phyloP scores from a whole-genome alignment of 2,113 vertebrate genomes.

The Myiopsitta monachus region DNA sequence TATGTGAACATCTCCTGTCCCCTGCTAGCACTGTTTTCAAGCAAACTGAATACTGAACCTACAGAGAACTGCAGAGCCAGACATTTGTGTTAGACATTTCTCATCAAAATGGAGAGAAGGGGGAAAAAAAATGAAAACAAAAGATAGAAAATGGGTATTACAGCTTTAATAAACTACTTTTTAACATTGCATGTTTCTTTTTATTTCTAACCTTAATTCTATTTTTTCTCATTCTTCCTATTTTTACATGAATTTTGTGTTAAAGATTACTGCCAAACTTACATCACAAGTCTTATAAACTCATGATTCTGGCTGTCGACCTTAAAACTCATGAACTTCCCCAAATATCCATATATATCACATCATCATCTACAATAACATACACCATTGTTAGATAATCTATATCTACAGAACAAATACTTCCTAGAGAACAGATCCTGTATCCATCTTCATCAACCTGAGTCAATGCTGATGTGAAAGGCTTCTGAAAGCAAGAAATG shows the following conservation, averaged over 20 bases:
- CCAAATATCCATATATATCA: not conserved
- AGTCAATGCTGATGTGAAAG: conserved; percentile 50
- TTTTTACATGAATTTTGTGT: not conserved
- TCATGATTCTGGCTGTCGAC: not conserved
- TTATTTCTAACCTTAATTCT: not conserved
- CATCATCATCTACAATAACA: not conserved
- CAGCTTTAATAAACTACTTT: conserved; percentile 22
- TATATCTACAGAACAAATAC: not conserved
- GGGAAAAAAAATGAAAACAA: not conserved
- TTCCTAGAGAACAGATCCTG: conserved; percentile 4
- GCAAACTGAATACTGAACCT: not conserved
- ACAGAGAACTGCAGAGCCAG: not conserved
- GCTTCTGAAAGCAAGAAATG: not conserved
- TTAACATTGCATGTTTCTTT: not conserved
- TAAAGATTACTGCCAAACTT: not conserved
- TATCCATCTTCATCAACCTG: conserved; percentile 52
- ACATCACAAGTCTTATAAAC: not conserved
- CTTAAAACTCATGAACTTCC: not conserved
- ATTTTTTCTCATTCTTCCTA: not conserved
- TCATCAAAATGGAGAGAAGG: not conserved
- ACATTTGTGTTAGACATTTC: not conserved
- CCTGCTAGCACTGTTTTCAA: not conserved
- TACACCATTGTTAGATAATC: not conserved
- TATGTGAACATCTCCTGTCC: not conserved
- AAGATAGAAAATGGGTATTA: not conserved